Base-by-base conservation (phyloP, 2,113 vertebrate species). In the Amphilophus citrinellus region DNA sequence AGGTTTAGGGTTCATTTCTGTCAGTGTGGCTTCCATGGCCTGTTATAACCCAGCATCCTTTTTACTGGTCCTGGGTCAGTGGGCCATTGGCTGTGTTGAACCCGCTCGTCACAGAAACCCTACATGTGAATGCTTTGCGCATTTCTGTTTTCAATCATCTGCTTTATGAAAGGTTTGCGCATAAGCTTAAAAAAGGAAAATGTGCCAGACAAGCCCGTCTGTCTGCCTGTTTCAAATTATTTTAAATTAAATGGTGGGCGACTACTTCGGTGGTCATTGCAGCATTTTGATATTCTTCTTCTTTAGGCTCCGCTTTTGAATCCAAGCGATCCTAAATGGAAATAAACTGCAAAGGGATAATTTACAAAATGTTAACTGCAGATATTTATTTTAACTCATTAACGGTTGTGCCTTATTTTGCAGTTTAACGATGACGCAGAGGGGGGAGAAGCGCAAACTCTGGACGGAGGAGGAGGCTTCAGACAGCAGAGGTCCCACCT, bases 361-460 rank as follows among this genome's bases (percentile, higher is more conserved):
- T 53, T 53, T 18, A 56, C 47, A 35, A 35, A 73, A 35, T n/a
- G 13, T 35, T 18, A 56, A 4, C 17, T 0, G 2, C 14, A 35
- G 53, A n/a, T 35, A 20, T 32, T 53, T 53, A 53, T 73, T 7
- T 37, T 6, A 63, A 1, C 7, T 24, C 27, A 3, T 6, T 42
- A 61, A 86, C n/a, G 0, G 6, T 63, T 76, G 0, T 61, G 1
- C 7, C 7, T 61, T 66, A 39, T 47, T 82, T 77, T 6, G 0
- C 84, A 96, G 95, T 39, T 44, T 44, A 7, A 93, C 80, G 82
- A 97, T 97, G 96, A 95, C 96, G 75, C 93, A 90, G 56, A 95
- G 92, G 59, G 96, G 96, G 13, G 88, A 96, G 91, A 98, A 97
- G 87, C 95, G 97, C 15, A 97, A 97, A 77, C 90, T 91, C 85